Conservation (phyloP, 2,888 invertebrate species). For the Hirudinaria manillensis region DNA sequence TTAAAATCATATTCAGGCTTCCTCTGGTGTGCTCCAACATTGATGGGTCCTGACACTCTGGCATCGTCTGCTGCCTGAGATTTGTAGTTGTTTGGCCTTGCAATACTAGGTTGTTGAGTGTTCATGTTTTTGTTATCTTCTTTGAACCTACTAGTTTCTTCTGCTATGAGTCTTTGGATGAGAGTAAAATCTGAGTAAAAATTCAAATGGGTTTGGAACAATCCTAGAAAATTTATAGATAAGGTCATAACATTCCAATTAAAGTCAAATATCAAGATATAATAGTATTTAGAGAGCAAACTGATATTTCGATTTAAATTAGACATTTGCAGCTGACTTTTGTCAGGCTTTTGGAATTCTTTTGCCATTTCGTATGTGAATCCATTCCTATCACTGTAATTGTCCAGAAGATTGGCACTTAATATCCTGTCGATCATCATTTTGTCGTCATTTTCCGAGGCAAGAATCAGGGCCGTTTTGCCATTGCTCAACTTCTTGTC, state of each 20-base stretch:
- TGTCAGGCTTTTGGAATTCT: constrained; percentile 38
- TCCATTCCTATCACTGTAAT: constrained; percentile 36
- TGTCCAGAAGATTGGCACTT: constrained; percentile 35
- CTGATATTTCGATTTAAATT: background rate
- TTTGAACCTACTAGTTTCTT: constrained; percentile 17
- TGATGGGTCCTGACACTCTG: constrained; percentile 24
- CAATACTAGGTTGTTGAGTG: background rate
- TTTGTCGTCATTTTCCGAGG: constrained; percentile 34
- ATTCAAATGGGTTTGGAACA: background rate
- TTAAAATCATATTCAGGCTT: constrained; percentile 22
- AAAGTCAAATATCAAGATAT: too few relatives aligned
- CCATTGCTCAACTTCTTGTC: constrained; percentile 38
- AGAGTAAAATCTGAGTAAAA: constrained; percentile 18
- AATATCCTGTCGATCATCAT: constrained; percentile 37
- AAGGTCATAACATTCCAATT: too few relatives aligned
- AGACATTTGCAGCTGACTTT: constrained; percentile 29
- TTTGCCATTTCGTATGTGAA: constrained; percentile 36
- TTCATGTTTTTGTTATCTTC: background rate
- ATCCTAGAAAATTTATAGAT: background rate
- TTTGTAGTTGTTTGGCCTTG: constrained; percentile 9
- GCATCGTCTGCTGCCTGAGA: background rate
- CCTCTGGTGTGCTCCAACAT: background rate
- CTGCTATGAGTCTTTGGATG: constrained; percentile 2
- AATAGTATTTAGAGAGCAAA: background rate
- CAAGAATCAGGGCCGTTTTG: constrained; percentile 35